A percentile compares a stretch with the other conserved stretches of the same genome.
Evolutionary conservation across 2,113 vertebrate species (phyloP).

Genomic region (Oryzias melastigma): DNA sequence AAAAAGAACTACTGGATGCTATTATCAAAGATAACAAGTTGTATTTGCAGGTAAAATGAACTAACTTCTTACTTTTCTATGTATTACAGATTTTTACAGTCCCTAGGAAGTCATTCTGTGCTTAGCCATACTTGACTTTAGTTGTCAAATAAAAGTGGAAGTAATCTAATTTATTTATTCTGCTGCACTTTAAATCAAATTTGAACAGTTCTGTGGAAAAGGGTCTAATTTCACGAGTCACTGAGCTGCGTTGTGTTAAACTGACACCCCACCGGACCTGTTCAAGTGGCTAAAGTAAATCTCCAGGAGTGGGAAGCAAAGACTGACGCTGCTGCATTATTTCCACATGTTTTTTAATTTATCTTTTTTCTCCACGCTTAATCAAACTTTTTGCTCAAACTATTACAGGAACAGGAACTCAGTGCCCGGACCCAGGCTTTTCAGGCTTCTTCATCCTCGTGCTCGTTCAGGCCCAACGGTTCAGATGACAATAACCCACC

Average conservation of each 20-base stretch:
- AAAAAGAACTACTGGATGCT: constrained; percentile 97
- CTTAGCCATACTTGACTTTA: background rate
- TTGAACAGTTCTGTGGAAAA: constrained; percentile 40
- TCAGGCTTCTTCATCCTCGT: constrained; percentile 90
- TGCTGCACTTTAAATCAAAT: constrained; percentile 23
- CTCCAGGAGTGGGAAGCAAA: constrained; percentile 21
- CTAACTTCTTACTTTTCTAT: background rate
- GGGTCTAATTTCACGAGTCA: constrained; percentile 59
- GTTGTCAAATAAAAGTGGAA: constrained; percentile 18
- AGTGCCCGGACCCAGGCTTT: constrained; percentile 92
- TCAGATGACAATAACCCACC: constrained; percentile 98
- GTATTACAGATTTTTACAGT: background rate
- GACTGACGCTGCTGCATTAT: background rate
- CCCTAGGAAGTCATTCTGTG: too few species aligned
- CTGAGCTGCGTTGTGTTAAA: constrained; percentile 34
- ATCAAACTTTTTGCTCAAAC: constrained; percentile 6
- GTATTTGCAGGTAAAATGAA: constrained; percentile 88
- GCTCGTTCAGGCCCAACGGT: constrained; percentile 93
- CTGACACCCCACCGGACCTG: constrained; percentile 22
- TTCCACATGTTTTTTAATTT: background rate
- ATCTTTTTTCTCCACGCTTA: background rate
- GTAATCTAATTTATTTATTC: constrained; percentile 16
- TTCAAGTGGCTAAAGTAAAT: constrained; percentile 12
- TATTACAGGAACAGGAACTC: constrained; percentile 91
- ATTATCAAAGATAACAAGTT: constrained; percentile 98